phyloP scores from a whole-genome alignment of 2,113 vertebrate genomes.

The Stigmatopora nigra region DNA sequence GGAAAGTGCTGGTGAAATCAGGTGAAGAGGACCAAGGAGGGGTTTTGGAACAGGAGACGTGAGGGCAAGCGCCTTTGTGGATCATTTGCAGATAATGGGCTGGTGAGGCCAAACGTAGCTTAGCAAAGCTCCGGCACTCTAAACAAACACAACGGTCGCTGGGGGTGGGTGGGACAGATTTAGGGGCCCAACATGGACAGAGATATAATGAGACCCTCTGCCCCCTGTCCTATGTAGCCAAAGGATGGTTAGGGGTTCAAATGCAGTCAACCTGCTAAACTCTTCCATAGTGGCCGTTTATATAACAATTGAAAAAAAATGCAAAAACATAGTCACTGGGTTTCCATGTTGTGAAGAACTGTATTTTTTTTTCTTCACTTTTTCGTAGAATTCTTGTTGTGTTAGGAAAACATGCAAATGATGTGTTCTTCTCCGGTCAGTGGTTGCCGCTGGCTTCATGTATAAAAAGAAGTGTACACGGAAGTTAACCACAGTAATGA shows the following conservation, averaged over 20 bases:
- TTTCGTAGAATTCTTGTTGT: not conserved
- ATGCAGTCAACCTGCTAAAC: not conserved
- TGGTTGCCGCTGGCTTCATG: no score
- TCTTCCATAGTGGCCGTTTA: not conserved
- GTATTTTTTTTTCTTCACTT: no score
- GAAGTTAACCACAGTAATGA: constrained; percentile 45
- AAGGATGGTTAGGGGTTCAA: not conserved
- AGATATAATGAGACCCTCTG: constrained; percentile 70
- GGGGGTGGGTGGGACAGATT: constrained; percentile 59
- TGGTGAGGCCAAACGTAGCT: constrained; percentile 72
- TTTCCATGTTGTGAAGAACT: no score
- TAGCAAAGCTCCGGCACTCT: constrained; percentile 70
- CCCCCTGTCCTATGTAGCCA: constrained; percentile 33
- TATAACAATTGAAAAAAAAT: no score
- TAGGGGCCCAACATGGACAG: constrained; percentile 69
- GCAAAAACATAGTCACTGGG: no score
- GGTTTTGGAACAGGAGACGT: constrained; percentile 20
- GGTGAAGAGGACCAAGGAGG: constrained; percentile 28
- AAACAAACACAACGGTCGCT: constrained; percentile 70
- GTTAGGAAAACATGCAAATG: no score
- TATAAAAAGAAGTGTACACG: constrained; percentile 3
- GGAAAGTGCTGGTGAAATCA: constrained; percentile 36
- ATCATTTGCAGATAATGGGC: constrained; percentile 76
- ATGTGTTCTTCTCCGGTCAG: no score
- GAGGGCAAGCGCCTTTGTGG: constrained; percentile 61